Conservation (phyloP, 2,888 invertebrate genomes). For the Rhagophthalmus giganteus region DNA sequence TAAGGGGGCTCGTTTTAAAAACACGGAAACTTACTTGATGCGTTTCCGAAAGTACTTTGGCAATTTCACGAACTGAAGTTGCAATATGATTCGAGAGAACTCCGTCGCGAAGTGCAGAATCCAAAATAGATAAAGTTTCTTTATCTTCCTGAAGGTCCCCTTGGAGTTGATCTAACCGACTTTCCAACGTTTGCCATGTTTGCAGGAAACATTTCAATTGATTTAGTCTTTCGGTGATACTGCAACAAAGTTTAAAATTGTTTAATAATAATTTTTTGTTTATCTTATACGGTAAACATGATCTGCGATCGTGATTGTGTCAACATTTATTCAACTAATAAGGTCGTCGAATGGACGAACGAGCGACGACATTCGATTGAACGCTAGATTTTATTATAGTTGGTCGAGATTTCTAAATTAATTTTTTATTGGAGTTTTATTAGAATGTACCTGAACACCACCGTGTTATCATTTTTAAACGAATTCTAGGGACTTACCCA, state of each 20-base stretch:
- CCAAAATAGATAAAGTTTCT: slow-evolving; percentile 60
- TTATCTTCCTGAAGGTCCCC: slow-evolving; percentile 74
- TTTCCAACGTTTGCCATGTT: slow-evolving; percentile 77
- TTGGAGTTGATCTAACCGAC: slow-evolving; percentile 74
- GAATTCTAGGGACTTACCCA: too few species aligned
- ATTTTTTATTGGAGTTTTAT: too few species aligned
- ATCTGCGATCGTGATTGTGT: slow-evolving; percentile 30
- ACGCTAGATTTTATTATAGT: too few species aligned
- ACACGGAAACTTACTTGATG: slow-evolving; percentile 49
- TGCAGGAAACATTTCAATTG: slow-evolving; percentile 71
- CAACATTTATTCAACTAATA: slow-evolving; percentile 42
- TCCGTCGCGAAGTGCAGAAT: slow-evolving; percentile 55
- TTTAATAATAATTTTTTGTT: too few species aligned
- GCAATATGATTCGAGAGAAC: slow-evolving; percentile 58
- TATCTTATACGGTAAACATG: too few species aligned
- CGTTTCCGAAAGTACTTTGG: slow-evolving; percentile 62
- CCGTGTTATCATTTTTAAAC: too few species aligned
- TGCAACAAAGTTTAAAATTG: slow-evolving; percentile 51
- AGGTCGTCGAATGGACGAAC: slow-evolving; percentile 27
- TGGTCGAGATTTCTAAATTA: slow-evolving; percentile 3
- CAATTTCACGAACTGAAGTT: slow-evolving; percentile 61
- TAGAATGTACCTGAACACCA: too few species aligned
- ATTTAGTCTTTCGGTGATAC: slow-evolving; percentile 72
- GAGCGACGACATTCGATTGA: slow-evolving; percentile 10
- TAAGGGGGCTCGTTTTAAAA: too few species aligned